Evolutionary conservation across 2,797 vertebrate species (phyloP), one percentile per base, ranked within the genome.

Genomic region (Euphonia xanthogaster): DNA sequence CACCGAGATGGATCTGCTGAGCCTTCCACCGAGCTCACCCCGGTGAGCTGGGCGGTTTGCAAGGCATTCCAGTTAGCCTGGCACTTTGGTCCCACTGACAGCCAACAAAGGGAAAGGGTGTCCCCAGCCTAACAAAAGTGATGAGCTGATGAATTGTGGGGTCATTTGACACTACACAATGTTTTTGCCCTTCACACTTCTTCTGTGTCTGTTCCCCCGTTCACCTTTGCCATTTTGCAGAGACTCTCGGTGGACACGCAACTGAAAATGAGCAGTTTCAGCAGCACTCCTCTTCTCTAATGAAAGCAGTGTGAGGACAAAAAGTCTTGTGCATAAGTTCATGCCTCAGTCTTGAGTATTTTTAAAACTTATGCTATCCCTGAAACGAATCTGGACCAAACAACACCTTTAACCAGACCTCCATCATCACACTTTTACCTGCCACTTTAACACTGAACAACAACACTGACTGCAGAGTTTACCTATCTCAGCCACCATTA

Each of bases 251-350:
- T 31, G 28, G 89, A 76, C 37, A 9, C 0, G 0, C 62, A 87
- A 48, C 44, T 63, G 89, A 89, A 93, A 91, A 86, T 2, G 5
- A 86, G 70, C 73, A 39, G 48, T 81, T 86, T 94, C 85, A 86
- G 51, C 66, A 90, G 70, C 42, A 8, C 23, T 40, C 14, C 8
- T 73, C 31, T 51, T 65, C 85, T 83, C 51, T 73, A 33, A 60
- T 25, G 30, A 79, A 79, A 71, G 24, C 35, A 55, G 35, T 21
- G 14, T 1, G 4, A 35, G 14, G 4, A 31, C 30, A 3, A 24
- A 47, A 75, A 55, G 44, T 42, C 31, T 54, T 40, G 33, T 66
- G 51, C 27, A 0, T 45, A 55, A 76, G 16, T 14, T 63, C 15
- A 14, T 48, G 48, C 10, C 24, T 51, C 42, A 65, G 22, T 31